These are phyloP conservation scores for Siphlonurus alternatus DNA, from an alignment of 2,888 invertebrate genomes.

Conservation along the genomic window DNA sequence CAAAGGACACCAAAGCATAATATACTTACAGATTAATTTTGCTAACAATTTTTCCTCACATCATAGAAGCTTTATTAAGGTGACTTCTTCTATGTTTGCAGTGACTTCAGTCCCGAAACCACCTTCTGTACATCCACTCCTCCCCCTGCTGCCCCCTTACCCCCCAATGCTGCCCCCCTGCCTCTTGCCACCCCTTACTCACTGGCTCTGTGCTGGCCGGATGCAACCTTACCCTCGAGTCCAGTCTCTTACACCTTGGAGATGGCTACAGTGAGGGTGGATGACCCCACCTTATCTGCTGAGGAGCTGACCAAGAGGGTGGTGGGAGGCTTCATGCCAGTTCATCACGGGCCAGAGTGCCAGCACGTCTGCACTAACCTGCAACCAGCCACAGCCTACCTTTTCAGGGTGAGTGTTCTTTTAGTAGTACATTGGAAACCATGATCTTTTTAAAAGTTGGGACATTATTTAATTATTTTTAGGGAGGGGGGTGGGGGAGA, in stretches of 20 bases:
- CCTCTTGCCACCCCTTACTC: slow-evolving; percentile 19
- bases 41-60: too few relatives aligned
- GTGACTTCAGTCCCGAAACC: neutral
- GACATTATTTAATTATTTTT: too few relatives aligned
- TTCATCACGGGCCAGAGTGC: slow-evolving; percentile 60
- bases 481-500: too few relatives aligned
- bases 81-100: neutral
- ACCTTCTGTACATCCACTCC: slow-evolving; percentile 25
- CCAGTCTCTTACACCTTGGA: slow-evolving; percentile 62
- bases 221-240: slow-evolving; percentile 54
- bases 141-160: slow-evolving; percentile 33
- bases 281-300: neutral
- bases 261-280: slow-evolving; percentile 32
- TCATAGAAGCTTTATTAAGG: too few relatives aligned
- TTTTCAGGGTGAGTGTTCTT: slow-evolving; percentile 58
- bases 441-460: too few relatives aligned
- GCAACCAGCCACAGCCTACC: slow-evolving; percentile 59
- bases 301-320: neutral
- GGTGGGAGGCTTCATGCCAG: slow-evolving; percentile 46
- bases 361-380: slow-evolving; percentile 48
- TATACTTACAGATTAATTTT: too few relatives aligned
- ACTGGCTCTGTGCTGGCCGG: slow-evolving; percentile 52
- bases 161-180: neutral
- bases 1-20: too few relatives aligned
- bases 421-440: neutral